These are phyloP conservation scores for Rhamphomyia laevipes DNA, from an alignment of 2,888 invertebrate species.

Conservation along the genomic window DNA sequence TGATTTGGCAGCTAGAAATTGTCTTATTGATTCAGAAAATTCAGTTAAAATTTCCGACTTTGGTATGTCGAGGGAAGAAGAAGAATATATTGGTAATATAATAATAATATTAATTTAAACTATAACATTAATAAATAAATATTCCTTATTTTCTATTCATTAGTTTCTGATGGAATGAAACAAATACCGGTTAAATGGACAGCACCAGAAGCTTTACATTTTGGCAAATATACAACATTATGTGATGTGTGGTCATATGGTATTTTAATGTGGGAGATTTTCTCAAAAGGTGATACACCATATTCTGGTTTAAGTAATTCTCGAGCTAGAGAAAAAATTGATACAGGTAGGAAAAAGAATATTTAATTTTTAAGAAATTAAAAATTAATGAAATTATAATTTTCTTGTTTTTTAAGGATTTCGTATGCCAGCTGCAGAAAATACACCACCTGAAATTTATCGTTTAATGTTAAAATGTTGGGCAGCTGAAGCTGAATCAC, in stretches of 20 bases:
- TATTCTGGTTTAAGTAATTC: constrained; percentile 91
- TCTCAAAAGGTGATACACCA: constrained; percentile 85
- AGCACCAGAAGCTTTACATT: constrained; percentile 91
- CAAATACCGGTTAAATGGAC: constrained; percentile 99
- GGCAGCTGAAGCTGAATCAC: constrained; percentile 83
- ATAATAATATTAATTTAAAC: neutral
- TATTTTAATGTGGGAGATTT: constrained; percentile 93
- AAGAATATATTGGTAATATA: constrained; percentile 65
- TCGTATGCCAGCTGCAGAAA: constrained; percentile 84
- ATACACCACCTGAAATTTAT: constrained; percentile 80
- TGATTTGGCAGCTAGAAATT: constrained; percentile 90
- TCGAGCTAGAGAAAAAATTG: constrained; percentile 86
- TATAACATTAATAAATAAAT: neutral
- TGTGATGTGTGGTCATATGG: constrained; percentile 98
- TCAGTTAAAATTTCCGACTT: constrained; percentile 95
- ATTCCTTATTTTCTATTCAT: constrained; percentile 1
- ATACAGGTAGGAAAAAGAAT: constrained; percentile 51
- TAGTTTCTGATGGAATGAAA: constrained; percentile 92
- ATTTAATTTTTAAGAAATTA: neutral
- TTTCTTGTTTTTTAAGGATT: constrained; percentile 50
- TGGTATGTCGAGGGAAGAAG: constrained; percentile 95
- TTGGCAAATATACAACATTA: constrained; percentile 89
- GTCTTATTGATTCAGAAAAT: constrained; percentile 61
- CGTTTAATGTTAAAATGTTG: constrained; percentile 85
- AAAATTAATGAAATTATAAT: neutral